These are phyloP conservation scores for Ctenosaura bakeri DNA, from an alignment of 2,797 vertebrate species.

Conservation along the genomic window DNA sequence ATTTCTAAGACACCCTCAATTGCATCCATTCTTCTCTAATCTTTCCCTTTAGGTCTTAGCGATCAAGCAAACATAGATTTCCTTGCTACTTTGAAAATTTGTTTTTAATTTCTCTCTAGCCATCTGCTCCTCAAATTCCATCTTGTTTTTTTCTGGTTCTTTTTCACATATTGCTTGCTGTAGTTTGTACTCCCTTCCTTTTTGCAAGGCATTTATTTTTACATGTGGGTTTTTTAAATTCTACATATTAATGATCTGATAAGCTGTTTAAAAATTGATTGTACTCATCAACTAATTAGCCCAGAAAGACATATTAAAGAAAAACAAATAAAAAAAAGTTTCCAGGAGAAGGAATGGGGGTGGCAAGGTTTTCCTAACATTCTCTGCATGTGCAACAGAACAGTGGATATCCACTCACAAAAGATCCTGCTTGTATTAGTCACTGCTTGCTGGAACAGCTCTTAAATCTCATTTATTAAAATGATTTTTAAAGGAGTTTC, in stretches of 20 bases:
- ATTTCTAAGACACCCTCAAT: not conserved
- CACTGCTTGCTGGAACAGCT: not conserved
- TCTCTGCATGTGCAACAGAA: not conserved
- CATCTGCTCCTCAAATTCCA: constrained; percentile 1
- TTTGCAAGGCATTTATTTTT: constrained; percentile 14
- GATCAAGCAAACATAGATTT: constrained; percentile 11
- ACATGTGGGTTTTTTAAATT: not conserved
- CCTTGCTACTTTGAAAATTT: constrained; percentile 13
- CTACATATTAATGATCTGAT: not conserved
- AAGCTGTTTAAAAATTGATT: constrained; percentile 31
- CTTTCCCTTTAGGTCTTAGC: not conserved
- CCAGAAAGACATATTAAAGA: not conserved
- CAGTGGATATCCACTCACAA: not conserved
- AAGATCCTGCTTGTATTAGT: not conserved
- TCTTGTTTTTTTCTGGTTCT: not conserved
- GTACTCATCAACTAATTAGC: constrained; percentile 1
- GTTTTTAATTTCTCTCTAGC: constrained; percentile 10
- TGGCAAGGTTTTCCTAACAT: not conserved
- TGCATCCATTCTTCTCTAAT: not conserved
- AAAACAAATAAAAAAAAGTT: constrained; percentile 12
- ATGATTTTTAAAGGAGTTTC: constrained; percentile 16
- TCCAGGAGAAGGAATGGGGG: not conserved
- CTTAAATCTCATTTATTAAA: not conserved
- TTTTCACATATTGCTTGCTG: not conserved
- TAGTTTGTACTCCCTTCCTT: not conserved